These are phyloP conservation scores for Pseudobourletiella spinata DNA, from an alignment of 1,140 invertebrate genomes.

Conservation along the genomic window DNA sequence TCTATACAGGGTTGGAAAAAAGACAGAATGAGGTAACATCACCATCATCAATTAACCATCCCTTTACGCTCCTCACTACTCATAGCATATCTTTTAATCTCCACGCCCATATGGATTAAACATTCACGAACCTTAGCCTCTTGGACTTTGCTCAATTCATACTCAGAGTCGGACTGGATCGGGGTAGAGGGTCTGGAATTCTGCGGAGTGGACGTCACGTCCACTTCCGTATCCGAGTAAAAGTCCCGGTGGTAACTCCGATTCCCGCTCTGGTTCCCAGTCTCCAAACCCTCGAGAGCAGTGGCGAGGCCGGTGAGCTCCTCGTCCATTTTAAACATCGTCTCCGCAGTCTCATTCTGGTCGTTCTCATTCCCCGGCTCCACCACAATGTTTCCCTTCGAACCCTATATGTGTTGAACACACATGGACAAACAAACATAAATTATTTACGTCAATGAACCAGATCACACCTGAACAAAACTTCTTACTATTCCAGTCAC, in stretches of 20 bases:
- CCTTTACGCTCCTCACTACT: no score
- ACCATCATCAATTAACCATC: no score
- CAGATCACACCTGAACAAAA: background rate
- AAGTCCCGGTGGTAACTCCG: constrained; percentile 36
- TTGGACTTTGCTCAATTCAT: constrained; percentile 54
- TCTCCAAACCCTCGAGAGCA: constrained; percentile 1
- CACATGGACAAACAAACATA: no score
- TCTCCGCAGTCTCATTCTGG: constrained; percentile 8
- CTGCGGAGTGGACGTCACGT: constrained; percentile 45
- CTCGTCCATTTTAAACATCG: constrained; percentile 36
- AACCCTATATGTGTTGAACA: no score
- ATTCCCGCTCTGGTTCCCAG: background rate
- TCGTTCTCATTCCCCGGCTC: constrained; percentile 4
- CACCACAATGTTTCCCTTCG: constrained; percentile 29
- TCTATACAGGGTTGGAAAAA: constrained; percentile 1
- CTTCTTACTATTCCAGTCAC: no score
- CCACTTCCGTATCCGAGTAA: constrained; percentile 35
- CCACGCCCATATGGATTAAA: background rate
- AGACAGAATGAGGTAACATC: no score
- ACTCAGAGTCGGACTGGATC: constrained; percentile 87
- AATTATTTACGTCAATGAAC: no score
- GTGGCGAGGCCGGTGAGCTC: constrained; percentile 17
- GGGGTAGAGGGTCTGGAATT: constrained; percentile 65
- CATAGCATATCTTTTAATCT: background rate
- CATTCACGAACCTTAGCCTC: no score